These are phyloP conservation scores for Mesorhabditis belari DNA, from an alignment of 2,888 invertebrate genomes.

Conservation along the genomic window DNA sequence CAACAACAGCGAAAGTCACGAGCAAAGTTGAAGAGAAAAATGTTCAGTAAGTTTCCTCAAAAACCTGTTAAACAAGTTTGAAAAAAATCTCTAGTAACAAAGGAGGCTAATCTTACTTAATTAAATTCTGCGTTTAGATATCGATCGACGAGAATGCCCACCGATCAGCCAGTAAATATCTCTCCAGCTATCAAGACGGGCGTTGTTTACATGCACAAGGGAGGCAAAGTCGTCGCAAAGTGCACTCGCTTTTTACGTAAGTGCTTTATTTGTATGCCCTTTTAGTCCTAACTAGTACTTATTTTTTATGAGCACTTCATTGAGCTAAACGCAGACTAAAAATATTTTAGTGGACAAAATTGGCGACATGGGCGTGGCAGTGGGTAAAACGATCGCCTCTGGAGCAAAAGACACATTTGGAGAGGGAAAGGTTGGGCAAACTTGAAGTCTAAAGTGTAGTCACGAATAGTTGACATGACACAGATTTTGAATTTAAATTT, in stretches of 20 bases:
- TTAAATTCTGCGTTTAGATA: conserved; percentile 6
- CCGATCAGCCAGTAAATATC: conserved; percentile 57
- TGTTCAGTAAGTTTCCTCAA: conserved; percentile 14
- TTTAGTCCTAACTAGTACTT: not conserved
- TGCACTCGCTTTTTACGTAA: conserved; percentile 67
- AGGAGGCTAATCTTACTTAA: not conserved
- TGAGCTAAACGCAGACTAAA: not conserved
- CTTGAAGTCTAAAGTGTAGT: not conserved
- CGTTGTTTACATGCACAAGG: conserved; percentile 64
- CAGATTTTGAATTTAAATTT: too few relatives aligned
- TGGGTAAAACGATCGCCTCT: conserved; percentile 66
- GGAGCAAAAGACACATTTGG: conserved; percentile 58
- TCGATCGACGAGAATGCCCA: conserved; percentile 22
- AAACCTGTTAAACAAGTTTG: too few relatives aligned
- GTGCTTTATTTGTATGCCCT: conserved; percentile 25
- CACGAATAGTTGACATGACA: too few relatives aligned
- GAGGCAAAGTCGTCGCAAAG: conserved; percentile 65
- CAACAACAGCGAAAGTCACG: conserved; percentile 21
- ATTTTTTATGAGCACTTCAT: not conserved
- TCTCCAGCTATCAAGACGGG: conserved; percentile 62
- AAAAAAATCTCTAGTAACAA: conserved; percentile 57
- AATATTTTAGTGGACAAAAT: conserved; percentile 59
- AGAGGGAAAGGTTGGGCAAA: conserved; percentile 28
- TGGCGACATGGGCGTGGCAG: conserved; percentile 65
- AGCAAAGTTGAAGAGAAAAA: conserved; percentile 26